Percentiles rank a stretch among this genome's conserved stretches.
These are phyloP conservation scores for Apostichopus japonicus DNA, from an alignment of 35 echinoderm and acorn worm genomes.

Conservation along the genomic window DNA sequence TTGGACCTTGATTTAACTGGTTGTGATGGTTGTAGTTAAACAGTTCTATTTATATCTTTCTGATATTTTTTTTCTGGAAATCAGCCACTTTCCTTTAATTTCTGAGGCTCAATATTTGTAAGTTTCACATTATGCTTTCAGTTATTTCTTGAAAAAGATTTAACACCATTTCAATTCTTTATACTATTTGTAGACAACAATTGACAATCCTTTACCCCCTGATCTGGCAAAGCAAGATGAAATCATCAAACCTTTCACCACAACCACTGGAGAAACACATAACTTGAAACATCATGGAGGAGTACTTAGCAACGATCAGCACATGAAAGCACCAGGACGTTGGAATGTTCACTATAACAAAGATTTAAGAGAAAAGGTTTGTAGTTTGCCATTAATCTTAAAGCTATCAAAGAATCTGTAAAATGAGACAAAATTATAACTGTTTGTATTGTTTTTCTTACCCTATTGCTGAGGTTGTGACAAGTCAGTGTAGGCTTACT, in stretches of 20 bases:
- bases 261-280: constrained; percentile 91
- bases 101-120: no score
- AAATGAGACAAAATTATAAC: no score
- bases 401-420: no score
- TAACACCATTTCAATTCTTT: neutral
- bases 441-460: no score
- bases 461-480: no score
- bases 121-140: no score
- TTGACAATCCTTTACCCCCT: constrained; percentile 92
- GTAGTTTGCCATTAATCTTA: neutral
- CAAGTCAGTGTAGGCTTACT: no score
- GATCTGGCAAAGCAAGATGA: constrained; percentile 98
- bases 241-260: constrained; percentile 95
- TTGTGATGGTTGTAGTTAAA: no score
- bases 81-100: no score
- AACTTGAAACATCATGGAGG: constrained; percentile 90
- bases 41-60: no score
- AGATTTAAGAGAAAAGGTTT: constrained; percentile 95
- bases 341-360: constrained; percentile 96
- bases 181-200: constrained; percentile 79
- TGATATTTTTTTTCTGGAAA: no score
- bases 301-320: constrained; percentile 72
- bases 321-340: constrained; percentile 88
- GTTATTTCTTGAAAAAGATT: no score
- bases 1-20: neutral